A percentile compares a stretch with the other conserved stretches of the same genome.
Evolutionary conservation across 2,113 vertebrate species (phyloP).

Genomic region (Entelurus aequoreus): DNA sequence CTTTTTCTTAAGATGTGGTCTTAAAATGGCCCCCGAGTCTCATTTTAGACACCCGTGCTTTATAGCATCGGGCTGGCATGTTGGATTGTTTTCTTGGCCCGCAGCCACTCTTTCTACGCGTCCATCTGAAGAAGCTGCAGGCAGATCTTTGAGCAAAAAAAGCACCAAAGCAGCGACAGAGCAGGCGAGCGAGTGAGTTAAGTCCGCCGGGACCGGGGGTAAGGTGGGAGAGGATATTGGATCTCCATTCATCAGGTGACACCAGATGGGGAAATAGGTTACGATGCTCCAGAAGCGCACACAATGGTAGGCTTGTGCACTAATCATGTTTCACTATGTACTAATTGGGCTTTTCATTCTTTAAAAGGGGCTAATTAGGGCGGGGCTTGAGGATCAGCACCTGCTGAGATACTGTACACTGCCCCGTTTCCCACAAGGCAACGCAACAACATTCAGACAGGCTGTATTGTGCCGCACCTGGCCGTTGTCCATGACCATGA

Average conservation of each 20-base stretch:
- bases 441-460: no score
- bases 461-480: slow-evolving; percentile 72
- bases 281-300: not conserved
- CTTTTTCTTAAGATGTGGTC: no score
- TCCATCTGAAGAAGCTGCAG: not conserved
- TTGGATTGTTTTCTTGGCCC: not conserved
- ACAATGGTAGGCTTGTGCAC: not conserved
- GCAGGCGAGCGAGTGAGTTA: not conserved
- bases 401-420: no score
- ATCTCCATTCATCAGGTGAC: not conserved
- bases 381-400: no score
- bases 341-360: no score
- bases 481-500: slow-evolving; percentile 93
- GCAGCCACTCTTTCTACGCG: not conserved
- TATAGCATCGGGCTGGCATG: not conserved
- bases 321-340: not conserved
- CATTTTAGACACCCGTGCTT: not conserved
- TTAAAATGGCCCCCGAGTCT: no score
- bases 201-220: not conserved
- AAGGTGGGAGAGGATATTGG: not conserved
- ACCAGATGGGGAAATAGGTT: not conserved
- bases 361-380: no score
- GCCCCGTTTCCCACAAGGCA: no score
- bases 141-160: not conserved
- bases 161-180: not conserved